Base-by-base conservation (phyloP, 2,888 invertebrate genomes). In the Acleris holmiana region DNA sequence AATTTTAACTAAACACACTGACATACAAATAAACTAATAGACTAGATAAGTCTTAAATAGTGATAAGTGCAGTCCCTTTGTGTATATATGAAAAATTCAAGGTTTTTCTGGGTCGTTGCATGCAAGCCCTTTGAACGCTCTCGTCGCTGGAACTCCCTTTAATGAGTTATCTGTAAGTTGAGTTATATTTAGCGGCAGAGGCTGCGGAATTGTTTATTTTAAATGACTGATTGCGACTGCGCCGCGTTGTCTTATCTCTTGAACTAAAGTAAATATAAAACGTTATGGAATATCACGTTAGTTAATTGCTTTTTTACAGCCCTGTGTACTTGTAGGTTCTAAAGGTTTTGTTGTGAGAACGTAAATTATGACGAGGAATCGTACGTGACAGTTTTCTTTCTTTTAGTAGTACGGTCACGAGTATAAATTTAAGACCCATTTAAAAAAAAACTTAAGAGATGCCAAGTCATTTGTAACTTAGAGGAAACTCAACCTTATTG, bases 151-250 rank as follows among this genome's bases (percentile, higher is more conserved):
- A 60, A 60, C 21, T 40, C 49, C 40, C 59, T 49, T 48, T 59
- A 59, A 55, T 56, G 35, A 25, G 35, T 23, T 29, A 48, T 60
- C 48, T 53, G 53, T 57, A 23, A 41, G 41, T 55, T 57, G n/a
- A 23, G 48, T 55, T 65, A 65, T 60, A 65, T 65, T 65, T 65
- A 65, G 65, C 49, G 18, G 58, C 44, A 40, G 49, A 65, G 65
- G 60, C 59, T 59, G 65, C 44, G 35, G 29, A 50, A 46, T 50
- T 65, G 65, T 65, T 65, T 65, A 50, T 65, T 54, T 65, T 59
- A 17, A 59, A 55, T 65, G 59, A 60, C 59, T 65, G 65, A 65
- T 65, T 60, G 55, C 23, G 54, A 44, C 49, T 59, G 59, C 17
- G 48, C 48, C 59, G 59, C 59, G 57, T 48, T 58, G 23, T 64